A percentile compares a stretch with the other conserved stretches of the same genome.
phyloP scores from a whole-genome alignment of 2,113 vertebrate genomes.

The Ibidorhyncha struthersii region DNA sequence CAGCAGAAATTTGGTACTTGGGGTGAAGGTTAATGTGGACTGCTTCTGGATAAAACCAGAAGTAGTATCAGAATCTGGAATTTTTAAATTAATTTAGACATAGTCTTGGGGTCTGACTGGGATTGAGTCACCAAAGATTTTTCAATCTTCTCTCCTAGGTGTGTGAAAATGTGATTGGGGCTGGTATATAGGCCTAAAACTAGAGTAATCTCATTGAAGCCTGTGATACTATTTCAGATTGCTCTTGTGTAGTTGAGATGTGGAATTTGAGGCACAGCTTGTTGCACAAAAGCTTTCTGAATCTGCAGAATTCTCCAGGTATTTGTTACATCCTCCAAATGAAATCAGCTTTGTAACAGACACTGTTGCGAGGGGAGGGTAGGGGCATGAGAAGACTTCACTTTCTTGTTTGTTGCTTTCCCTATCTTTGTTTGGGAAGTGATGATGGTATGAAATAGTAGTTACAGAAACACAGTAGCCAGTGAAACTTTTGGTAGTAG shows the following conservation, averaged over 20 bases:
- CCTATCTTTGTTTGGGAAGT: not conserved
- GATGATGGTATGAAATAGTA: not conserved
- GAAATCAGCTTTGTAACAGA: not conserved
- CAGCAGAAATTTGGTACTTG: not conserved
- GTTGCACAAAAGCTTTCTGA: not conserved
- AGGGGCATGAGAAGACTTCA: accelerated
- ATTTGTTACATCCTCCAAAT: not conserved
- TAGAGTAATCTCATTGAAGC: not conserved
- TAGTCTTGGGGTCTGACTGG: not conserved
- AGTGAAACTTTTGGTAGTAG: not conserved
- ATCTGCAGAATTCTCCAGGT: not conserved
- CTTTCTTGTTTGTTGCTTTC: not conserved
- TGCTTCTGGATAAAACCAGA: not conserved
- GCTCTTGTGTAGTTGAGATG: not conserved
- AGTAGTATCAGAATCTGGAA: not conserved
- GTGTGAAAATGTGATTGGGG: not conserved
- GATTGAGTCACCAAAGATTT: not conserved
- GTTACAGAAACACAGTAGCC: not conserved
- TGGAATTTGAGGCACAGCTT: not conserved
- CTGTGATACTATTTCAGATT: not conserved
- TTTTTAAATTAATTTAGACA: not conserved
- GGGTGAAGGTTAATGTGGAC: not conserved
- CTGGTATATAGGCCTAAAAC: not conserved
- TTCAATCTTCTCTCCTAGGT: not conserved
- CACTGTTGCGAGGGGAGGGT: not conserved